Base-by-base conservation (phyloP, 2,113 vertebrate species). In the Drymodes brunneopygia region DNA sequence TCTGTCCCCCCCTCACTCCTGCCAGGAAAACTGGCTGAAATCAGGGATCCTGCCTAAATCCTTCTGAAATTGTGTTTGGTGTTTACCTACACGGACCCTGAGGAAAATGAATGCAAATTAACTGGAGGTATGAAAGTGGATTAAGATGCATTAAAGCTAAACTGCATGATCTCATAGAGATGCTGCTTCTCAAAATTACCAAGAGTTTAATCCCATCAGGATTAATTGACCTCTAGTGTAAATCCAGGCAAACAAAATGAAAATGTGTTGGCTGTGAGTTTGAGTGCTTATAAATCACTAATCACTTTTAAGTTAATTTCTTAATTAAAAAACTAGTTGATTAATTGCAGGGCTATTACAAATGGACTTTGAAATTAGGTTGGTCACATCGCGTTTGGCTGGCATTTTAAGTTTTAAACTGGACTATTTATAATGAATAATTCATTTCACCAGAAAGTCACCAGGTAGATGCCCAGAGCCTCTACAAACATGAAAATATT, bases 31-130 rank as follows among this genome's bases (percentile, higher is more conserved):
- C 7, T 3, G 56, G 69, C 54, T 33, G 33, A 80, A 92, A 85
- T 57, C 54, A 38, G 27, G 62, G 54, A 67, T 75, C 62, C 40
- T 82, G 44, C 27, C 44, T 28, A 56, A 61, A 48, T n/a, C 21
- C 16, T 42, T 65, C 73, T 45, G 23, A 36, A 79, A 57, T 40
- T 65, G 13, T 66, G 25, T 62, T 88, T 79, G 45, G 20, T 31
- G 21, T 88, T 96, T 88, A 33, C 38, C 24, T 67, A n/a, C 23
- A 33, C 6, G 6, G 29, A 67, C 23, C 35, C 80, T n/a, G 35
- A 67, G 64, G 71, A 94, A 88, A 90, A 94, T 60, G 15, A 92
- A 78, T 74, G 56, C 47, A 86, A 83, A 86, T 86, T 83, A 92
- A 48, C 15, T 20, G 24, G 54, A 82, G 45, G 28, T 47, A 78